Evolutionary conservation across 2,888 invertebrate genomes (phyloP), one percentile per base, ranked within the genome.

Genomic region (Drosophila melanosoma): DNA sequence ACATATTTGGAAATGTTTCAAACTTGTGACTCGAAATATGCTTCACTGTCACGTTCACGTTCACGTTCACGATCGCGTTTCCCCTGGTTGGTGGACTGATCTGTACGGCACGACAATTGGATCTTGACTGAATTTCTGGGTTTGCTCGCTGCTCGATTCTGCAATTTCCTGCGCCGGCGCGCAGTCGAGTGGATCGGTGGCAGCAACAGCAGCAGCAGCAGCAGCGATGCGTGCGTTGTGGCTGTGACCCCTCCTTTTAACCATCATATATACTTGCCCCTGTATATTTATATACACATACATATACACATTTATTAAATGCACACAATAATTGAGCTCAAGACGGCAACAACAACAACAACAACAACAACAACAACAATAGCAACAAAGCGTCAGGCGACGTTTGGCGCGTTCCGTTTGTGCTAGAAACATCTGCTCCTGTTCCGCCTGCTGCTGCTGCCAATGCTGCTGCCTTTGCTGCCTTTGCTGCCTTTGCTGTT

Each of bases 391-490:
- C 59, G 56, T 59, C 81, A 76, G 73, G 74, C 78, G 74, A 74
- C 67, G 87, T 83, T 91, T 91, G 91, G 92, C 91, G 92, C 91
- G 91, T 91, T 91, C 87, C 91, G 72, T 87, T 91, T 91, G 64
- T 66, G 76, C 70, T 82, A 81, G 80, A 91, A 91, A 91, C 91
- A 91, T 91, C 91, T 92, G 91, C 92, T 91, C 87, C 91, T 91
- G 79, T 70, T 61, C 58, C 69, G 60, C 58, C 61, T 48, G 49
- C 49, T 64, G 69, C 53, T 64, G 67, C 68, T 33, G 57, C 23
- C 7, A 5, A 1, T 12, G 48, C 6, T 42, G 36, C 11, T 29
- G 58, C 10, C 48, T 56, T n/a, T 54, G 35, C 56, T 26, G 42
- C 58, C 17, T 33, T 49, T 45, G 45, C 66, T 56, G 57, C 26